These are phyloP conservation scores for Aphis craccivora DNA, from an alignment of 1,140 invertebrate genomes.

Conservation along the genomic window DNA sequence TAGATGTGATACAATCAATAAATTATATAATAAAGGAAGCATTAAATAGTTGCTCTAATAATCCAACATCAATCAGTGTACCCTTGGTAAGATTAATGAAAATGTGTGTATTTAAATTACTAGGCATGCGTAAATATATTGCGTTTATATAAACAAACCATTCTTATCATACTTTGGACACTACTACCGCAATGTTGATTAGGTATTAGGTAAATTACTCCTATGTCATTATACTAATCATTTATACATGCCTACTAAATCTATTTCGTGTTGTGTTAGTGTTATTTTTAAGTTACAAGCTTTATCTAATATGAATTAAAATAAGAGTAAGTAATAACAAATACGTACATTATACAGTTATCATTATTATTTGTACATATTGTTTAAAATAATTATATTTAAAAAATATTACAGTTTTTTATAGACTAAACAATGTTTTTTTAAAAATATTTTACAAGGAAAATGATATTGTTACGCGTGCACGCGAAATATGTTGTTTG, in stretches of 20 bases:
- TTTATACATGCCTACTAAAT: too few relatives aligned
- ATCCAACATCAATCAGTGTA: background rate
- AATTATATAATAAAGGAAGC: background rate
- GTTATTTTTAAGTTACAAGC: background rate
- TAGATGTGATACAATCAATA: background rate
- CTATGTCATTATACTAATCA: too few relatives aligned
- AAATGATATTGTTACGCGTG: background rate
- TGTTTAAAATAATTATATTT: background rate
- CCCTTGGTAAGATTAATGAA: conserved; percentile 1
- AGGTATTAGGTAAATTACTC: too few relatives aligned
- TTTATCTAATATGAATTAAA: background rate
- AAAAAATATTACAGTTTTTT: background rate
- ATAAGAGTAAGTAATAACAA: background rate
- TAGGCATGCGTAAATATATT: background rate
- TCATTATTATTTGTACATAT: background rate
- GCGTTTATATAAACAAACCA: background rate
- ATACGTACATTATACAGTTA: background rate
- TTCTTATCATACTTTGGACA: background rate
- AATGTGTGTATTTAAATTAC: background rate
- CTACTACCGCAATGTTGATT: too few relatives aligned
- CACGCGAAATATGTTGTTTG: background rate
- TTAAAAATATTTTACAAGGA: background rate
- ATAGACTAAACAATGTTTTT: background rate
- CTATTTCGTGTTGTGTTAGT: background rate
- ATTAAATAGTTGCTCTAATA: conserved; percentile 2